Base-by-base conservation (phyloP, 1,140 invertebrate species). In the Eurosta solidaginis region DNA sequence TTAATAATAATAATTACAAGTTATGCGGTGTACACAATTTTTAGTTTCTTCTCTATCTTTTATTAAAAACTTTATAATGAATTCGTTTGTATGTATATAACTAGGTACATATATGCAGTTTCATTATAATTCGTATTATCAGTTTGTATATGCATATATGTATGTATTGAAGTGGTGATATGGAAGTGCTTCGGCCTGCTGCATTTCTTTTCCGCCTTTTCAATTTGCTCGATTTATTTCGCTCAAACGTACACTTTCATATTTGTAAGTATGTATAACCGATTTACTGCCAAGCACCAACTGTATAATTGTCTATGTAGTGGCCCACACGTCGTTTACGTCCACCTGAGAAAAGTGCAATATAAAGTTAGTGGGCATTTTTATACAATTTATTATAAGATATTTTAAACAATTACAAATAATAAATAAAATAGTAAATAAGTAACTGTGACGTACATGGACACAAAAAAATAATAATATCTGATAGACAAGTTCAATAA, bases 311-410 rank as follows among this genome's bases (percentile, higher is more conserved):
- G 80, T 85, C 82, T 80, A 76, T 82, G 77, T 87, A 85, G 49
- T 88, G 86, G 78, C 86, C 86, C 86, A 88, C 80, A 78, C 86
- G 86, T 81, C 86, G 82, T 81, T 85, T 83, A 78, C 86, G 86
- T 80, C 85, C 86, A 82, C 81, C 86, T 88, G 82, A 2, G 86
- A 84, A 77, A 81, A 45, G 49, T 49, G 44, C 27, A 36, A 79
- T n/a, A n/a, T n/a, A 74, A 17, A 63, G 33, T 25, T 40, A 80
- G 83, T 10, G 10, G 20, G 40, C n/a, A n/a, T n/a, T 68, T 42
- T 68, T 10, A 25, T 54, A 5, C 22, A 54, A 10, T 29, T 49
- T 17, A 49, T 17, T 49, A 5, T n/a, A n/a, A n/a, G n/a, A n/a
- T n/a, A n/a, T n/a, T n/a, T n/a, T n/a, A n/a, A n/a, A n/a, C n/a